phyloP scores from a whole-genome alignment of 2,888 invertebrate species.

The Diloba caeruleocephala region DNA sequence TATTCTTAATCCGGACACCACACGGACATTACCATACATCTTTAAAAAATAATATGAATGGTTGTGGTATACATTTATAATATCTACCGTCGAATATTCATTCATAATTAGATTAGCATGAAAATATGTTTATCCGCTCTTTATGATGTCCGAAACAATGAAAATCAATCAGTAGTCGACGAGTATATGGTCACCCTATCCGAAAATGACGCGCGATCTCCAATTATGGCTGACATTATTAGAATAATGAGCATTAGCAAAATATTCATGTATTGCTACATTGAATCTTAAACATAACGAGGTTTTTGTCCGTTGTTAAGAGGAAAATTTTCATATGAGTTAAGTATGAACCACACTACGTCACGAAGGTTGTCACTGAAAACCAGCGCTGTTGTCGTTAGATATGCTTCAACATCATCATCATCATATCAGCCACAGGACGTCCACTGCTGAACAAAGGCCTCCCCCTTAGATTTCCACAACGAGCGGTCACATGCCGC shows the following conservation, averaged over 20 bases:
- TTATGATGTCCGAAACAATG: slow-evolving; percentile 15
- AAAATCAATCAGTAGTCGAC: slow-evolving; percentile 7
- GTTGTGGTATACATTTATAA: no score
- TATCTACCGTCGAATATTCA: slow-evolving; percentile 13
- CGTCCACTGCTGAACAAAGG: no score
- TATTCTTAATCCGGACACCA: no score
- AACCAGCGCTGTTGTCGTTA: no score
- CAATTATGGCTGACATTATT: slow-evolving; percentile 78
- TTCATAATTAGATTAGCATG: slow-evolving; percentile 35
- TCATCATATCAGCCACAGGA: no score
- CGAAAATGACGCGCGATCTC: slow-evolving; percentile 75
- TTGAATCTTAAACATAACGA: slow-evolving; percentile 73
- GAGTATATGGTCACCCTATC: slow-evolving; percentile 66
- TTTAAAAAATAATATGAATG: no score
- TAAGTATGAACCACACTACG: no score
- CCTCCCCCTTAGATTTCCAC: no score
- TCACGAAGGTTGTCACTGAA: no score
- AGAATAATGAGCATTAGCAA: slow-evolving; percentile 78
- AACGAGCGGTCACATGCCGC: no score
- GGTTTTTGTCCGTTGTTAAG: slow-evolving; percentile 58
- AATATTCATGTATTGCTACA: slow-evolving; percentile 73
- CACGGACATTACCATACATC: no score
- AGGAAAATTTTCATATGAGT: slow-evolving; percentile 36
- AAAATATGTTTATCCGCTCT: neutral
- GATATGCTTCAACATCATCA: no score